Evolutionary conservation across 2,113 vertebrate species (phyloP).

Genomic region (Syngnathus typhle): DNA sequence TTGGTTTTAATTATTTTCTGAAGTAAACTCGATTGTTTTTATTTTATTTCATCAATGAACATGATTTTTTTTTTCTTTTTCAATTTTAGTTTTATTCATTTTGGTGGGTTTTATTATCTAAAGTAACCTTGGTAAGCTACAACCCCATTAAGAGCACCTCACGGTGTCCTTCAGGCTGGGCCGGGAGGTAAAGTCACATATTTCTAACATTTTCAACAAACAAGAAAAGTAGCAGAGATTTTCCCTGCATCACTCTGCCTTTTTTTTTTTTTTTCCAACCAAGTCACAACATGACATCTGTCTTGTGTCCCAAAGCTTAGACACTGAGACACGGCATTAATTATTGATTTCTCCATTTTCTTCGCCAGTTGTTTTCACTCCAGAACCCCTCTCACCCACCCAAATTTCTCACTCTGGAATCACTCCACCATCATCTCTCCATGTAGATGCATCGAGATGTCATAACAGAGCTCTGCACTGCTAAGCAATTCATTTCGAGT

Average conservation of each 20-base stretch:
- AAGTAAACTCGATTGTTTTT: no score
- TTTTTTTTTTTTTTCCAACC: neutral
- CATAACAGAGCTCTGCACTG: neutral
- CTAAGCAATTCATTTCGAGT: neutral
- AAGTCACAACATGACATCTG: neutral
- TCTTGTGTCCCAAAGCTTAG: neutral
- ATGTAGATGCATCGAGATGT: neutral
- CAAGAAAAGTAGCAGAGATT: neutral
- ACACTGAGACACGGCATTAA: neutral
- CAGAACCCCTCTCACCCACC: neutral
- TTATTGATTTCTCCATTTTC: constrained; percentile 1
- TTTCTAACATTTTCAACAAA: neutral
- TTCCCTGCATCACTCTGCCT: neutral
- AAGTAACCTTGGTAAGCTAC: neutral
- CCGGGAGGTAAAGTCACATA: neutral
- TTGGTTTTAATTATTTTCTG: no score
- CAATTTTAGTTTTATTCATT: no score
- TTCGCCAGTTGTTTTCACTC: neutral
- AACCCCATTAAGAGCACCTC: neutral
- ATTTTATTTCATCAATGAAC: no score
- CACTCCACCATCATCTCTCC: neutral
- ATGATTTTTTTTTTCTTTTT: no score
- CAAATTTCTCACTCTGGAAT: constrained; percentile 1
- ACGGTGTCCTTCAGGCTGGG: neutral
- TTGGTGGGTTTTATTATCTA: no score